Evolutionary conservation across 2,113 vertebrate species (phyloP).

Genomic region (Cebus imitator): DNA sequence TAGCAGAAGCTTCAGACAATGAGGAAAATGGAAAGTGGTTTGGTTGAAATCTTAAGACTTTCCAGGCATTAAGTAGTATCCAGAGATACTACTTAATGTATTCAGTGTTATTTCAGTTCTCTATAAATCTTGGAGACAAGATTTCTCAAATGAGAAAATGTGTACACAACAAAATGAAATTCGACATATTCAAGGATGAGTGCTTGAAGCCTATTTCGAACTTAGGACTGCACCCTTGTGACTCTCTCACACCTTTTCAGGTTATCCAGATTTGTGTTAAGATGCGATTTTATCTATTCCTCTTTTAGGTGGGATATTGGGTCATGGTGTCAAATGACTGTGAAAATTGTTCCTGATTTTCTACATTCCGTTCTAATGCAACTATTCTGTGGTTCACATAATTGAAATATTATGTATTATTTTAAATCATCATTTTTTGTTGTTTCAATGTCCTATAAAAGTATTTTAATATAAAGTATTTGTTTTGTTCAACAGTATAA

Average conservation of each 20-base stretch:
- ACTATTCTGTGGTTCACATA: background rate
- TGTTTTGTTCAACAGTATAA: background rate
- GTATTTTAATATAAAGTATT: background rate
- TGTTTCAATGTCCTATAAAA: conserved; percentile 13
- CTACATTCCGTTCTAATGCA: background rate
- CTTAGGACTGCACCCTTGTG: background rate
- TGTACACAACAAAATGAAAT: background rate
- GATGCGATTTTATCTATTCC: background rate
- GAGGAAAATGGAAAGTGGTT: background rate
- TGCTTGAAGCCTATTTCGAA: background rate
- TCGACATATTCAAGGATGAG: background rate
- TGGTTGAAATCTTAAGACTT: background rate
- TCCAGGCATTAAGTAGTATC: background rate
- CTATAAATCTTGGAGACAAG: background rate
- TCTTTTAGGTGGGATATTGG: background rate
- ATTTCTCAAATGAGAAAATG: background rate
- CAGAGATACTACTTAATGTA: background rate
- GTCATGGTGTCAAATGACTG: background rate
- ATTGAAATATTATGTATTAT: background rate
- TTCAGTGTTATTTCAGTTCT: background rate
- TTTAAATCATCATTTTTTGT: background rate
- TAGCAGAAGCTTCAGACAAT: background rate
- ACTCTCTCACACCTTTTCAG: background rate
- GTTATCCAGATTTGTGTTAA: background rate
- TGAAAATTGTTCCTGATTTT: background rate